A percentile compares a stretch with the other conserved stretches of the same genome.
Conservation (phyloP, 2,888 invertebrate genomes). For the Phasia obesa region DNA sequence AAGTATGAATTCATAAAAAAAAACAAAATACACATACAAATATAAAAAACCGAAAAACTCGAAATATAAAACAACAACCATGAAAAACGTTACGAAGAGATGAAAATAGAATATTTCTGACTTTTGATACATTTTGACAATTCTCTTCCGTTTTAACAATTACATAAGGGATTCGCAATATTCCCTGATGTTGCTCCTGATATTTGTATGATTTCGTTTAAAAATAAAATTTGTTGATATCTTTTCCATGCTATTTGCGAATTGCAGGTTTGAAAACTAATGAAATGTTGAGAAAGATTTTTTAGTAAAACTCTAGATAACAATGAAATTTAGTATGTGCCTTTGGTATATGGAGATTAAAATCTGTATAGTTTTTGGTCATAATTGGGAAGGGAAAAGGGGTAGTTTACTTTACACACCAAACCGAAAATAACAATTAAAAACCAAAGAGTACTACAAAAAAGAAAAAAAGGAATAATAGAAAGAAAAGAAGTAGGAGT, state of each 20-base stretch:
- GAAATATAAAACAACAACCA: not conserved
- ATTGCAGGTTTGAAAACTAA: not conserved
- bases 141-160: constrained; percentile 57
- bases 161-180: constrained; percentile 32
- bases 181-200: not conserved
- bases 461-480: too few species aligned
- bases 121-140: constrained; percentile 38
- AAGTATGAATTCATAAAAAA: constrained; percentile 76
- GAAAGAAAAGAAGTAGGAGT: too few species aligned
- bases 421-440: too few species aligned
- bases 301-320: too few species aligned
- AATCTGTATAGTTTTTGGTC: too few species aligned
- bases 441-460: too few species aligned
- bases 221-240: not conserved
- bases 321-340: too few species aligned
- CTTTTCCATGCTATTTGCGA: not conserved
- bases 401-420: too few species aligned
- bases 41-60: not conserved
- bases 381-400: too few species aligned
- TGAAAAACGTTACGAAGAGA: constrained; percentile 26
- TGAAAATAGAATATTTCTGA: constrained; percentile 33
- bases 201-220: constrained; percentile 18
- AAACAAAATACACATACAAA: not conserved
- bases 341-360: too few species aligned
- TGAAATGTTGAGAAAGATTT: not conserved